phyloP scores from a whole-genome alignment of 2,888 invertebrate genomes.

The Acrobasis repandana region DNA sequence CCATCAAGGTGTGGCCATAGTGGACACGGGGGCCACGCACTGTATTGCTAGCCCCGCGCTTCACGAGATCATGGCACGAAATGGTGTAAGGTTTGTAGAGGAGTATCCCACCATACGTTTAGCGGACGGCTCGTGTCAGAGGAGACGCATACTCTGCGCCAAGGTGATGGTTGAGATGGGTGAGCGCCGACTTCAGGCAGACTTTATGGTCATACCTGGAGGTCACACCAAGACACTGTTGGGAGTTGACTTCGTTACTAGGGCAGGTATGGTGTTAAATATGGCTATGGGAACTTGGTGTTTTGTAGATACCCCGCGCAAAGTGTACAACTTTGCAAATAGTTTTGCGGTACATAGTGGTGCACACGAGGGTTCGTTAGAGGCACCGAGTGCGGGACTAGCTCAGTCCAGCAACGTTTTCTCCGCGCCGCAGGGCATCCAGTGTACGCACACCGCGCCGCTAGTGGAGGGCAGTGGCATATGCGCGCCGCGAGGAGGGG shows the following conservation, averaged over 20 bases:
- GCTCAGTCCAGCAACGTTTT: too few species aligned
- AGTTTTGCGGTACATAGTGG: not conserved
- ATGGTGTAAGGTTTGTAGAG: not conserved
- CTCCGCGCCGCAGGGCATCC: too few species aligned
- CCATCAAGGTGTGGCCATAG: not conserved
- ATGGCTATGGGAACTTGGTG: not conserved
- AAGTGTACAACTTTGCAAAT: not conserved
- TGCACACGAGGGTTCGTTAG: too few species aligned
- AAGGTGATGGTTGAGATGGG: not conserved
- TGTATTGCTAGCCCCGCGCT: not conserved
- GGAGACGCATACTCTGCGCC: not conserved
- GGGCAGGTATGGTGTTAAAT: constrained; percentile 3
- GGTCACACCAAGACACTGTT: not conserved
- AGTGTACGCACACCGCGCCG: too few species aligned
- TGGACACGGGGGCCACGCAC: too few species aligned
- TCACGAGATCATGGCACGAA: not conserved
- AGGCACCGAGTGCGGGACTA: too few species aligned
- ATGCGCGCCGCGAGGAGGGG: too few species aligned
- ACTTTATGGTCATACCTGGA: not conserved
- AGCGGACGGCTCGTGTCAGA: not conserved
- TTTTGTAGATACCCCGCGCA: not conserved
- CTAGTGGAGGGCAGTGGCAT: too few species aligned
- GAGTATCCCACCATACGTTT: constrained; percentile 2
- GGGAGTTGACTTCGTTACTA: not conserved
- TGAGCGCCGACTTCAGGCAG: not conserved